Percentiles rank a stretch among this genome's conserved stretches.
Evolutionary conservation across 2,113 vertebrate genomes (phyloP).

Genomic region (Canis aureus): DNA sequence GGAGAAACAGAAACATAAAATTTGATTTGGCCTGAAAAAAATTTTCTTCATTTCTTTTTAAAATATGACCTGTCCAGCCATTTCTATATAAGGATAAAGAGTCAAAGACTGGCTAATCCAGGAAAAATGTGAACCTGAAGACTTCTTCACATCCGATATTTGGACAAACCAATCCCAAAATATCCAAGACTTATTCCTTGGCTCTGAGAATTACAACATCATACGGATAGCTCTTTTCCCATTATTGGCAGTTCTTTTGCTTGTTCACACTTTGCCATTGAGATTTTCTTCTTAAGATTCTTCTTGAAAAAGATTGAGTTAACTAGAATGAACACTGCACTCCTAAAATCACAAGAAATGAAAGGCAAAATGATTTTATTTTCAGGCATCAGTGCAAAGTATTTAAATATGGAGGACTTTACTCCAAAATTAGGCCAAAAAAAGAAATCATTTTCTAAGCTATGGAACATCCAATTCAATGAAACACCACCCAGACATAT

Average conservation of each 20-base stretch:
- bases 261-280: constrained; percentile 70
- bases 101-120: constrained; percentile 74
- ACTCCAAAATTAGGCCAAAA: constrained; percentile 52
- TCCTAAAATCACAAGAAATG: constrained; percentile 20
- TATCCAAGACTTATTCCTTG: constrained; percentile 76
- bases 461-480: background rate
- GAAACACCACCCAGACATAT: background rate
- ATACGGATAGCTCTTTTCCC: constrained; percentile 29
- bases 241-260: constrained; percentile 58
- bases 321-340: background rate
- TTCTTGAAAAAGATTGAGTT: constrained; percentile 63
- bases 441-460: constrained; percentile 43
- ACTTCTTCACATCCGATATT: constrained; percentile 81
- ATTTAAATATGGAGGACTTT: background rate
- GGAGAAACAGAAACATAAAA: constrained; percentile 82
- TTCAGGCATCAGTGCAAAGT: constrained; percentile 48
- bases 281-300: constrained; percentile 67
- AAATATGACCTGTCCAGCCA: constrained; percentile 74
- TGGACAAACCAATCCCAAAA: constrained; percentile 65
- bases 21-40: constrained; percentile 81
- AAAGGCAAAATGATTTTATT: constrained; percentile 53
- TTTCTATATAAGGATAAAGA: constrained; percentile 82
- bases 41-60: constrained; percentile 83
- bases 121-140: constrained; percentile 78
- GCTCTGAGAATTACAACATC: constrained; percentile 64